Evolutionary conservation across 2,113 vertebrate species (phyloP).

Genomic region (Litocranius walleri): DNA sequence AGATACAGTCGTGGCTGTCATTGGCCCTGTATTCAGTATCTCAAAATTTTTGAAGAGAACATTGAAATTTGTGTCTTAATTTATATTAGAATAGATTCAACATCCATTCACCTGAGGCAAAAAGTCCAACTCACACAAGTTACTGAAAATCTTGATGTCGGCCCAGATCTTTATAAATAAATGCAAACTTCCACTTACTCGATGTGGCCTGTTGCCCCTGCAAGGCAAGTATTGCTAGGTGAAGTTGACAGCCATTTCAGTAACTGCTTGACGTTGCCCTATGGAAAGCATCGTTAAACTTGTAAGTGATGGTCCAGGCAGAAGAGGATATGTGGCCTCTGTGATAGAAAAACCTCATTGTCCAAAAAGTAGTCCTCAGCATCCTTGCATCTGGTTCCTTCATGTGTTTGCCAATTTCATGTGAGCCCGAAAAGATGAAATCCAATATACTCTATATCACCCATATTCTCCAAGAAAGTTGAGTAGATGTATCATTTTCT

Average conservation of each 20-base stretch:
- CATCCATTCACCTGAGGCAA: slow-evolving; percentile 32
- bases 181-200: neutral
- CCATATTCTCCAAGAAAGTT: neutral
- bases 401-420: neutral
- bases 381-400: neutral
- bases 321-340: neutral
- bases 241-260: neutral
- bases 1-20: neutral
- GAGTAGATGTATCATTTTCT: neutral
- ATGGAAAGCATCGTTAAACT: neutral
- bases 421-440: neutral
- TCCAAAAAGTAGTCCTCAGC: neutral
- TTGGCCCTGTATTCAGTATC: neutral
- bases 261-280: neutral
- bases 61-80: neutral
- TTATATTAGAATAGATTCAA: neutral
- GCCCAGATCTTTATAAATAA: neutral
- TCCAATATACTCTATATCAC: neutral
- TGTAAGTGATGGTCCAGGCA: neutral
- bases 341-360: neutral
- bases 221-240: neutral
- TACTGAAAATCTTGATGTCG: neutral
- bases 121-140: neutral
- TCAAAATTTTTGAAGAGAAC: neutral
- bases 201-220: neutral